These are phyloP conservation scores for Pteropus alecto DNA, from an alignment of 2,113 vertebrate genomes.

Conservation along the genomic window DNA sequence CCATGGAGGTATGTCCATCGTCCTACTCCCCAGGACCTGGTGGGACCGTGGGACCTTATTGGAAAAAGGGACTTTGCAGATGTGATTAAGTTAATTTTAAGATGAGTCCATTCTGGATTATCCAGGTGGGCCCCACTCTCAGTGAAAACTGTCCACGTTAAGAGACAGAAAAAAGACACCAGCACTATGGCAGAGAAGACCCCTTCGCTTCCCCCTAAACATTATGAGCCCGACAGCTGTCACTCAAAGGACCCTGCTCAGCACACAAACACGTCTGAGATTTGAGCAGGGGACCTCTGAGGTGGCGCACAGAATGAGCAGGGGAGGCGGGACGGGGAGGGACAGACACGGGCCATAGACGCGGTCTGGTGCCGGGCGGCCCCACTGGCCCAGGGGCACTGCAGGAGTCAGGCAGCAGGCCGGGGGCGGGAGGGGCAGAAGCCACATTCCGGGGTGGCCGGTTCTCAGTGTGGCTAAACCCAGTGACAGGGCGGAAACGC, in stretches of 20 bases:
- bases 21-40: neutral
- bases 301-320: neutral
- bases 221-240: neutral
- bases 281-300: neutral
- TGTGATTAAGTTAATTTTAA: too few species aligned
- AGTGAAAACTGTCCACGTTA: fast-evolving
- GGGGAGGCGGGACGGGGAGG: neutral
- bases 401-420: neutral
- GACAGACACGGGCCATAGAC: neutral
- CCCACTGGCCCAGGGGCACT: neutral
- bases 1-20: neutral
- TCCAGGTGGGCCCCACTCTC: neutral
- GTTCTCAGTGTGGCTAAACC: neutral
- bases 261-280: neutral
- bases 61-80: neutral
- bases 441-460: neutral
- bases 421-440: neutral
- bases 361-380: neutral
- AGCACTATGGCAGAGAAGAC: neutral
- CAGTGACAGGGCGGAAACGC: neutral
- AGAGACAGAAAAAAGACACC: neutral
- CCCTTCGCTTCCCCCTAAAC: neutral
- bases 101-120: neutral
- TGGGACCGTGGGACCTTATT: neutral
- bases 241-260: neutral